Conservation (phyloP, 2,888 invertebrate genomes). For the Trichacis sp. region DNA sequence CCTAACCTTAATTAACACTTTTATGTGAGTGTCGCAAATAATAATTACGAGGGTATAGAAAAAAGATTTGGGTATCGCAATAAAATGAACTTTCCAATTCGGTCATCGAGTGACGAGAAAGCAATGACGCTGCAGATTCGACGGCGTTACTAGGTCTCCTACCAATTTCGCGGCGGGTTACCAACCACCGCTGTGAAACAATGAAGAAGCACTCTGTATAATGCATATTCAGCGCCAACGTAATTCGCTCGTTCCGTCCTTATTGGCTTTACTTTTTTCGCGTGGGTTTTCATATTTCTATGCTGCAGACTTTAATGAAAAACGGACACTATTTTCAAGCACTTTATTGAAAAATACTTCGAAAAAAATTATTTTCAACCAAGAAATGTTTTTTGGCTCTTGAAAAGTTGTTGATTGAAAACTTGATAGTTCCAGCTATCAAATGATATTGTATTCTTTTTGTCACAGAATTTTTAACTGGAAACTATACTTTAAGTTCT, state of each 20-base stretch:
- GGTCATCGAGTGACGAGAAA: constrained; percentile 51
- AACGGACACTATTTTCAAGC: constrained; percentile 25
- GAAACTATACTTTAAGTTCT: too few species aligned
- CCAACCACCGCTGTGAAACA: constrained; percentile 62
- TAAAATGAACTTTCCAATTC: constrained; percentile 24
- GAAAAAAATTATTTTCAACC: not conserved
- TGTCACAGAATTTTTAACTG: too few species aligned
- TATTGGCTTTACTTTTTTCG: constrained; percentile 27
- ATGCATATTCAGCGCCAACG: constrained; percentile 52
- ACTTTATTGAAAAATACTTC: constrained; percentile 17
- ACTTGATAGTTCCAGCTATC: too few species aligned
- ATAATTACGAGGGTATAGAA: constrained; percentile 16
- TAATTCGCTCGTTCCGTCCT: constrained; percentile 42
- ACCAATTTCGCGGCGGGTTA: constrained; percentile 67
- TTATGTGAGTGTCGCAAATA: constrained; percentile 1
- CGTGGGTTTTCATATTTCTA: constrained; percentile 26
- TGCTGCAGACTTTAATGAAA: not conserved
- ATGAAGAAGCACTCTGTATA: constrained; percentile 57
- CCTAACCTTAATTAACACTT: not conserved
- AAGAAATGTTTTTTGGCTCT: not conserved
- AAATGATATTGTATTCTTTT: too few species aligned
- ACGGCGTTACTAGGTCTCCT: constrained; percentile 62
- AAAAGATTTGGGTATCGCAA: constrained; percentile 13
- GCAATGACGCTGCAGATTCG: constrained; percentile 60
- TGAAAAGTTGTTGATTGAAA: not conserved